These are phyloP conservation scores for Sarcophaga bullata DNA, from an alignment of 1,140 invertebrate genomes.

Conservation along the genomic window DNA sequence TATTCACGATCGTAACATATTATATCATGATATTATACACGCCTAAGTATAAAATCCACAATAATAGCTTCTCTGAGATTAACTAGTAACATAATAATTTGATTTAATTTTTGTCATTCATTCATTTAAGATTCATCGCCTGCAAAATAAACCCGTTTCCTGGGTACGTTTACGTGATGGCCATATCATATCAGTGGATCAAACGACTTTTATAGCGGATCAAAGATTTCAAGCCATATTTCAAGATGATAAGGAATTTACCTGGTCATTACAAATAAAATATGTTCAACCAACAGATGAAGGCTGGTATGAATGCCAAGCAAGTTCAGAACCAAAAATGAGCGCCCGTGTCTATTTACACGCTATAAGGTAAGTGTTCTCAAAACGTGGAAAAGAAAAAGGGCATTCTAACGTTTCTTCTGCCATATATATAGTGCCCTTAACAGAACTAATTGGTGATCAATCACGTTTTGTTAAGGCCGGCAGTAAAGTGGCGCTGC, in stretches of 20 bases:
- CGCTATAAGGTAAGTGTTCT: constrained; percentile 73
- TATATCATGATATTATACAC: no score
- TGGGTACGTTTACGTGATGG: constrained; percentile 88
- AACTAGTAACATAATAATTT: no score
- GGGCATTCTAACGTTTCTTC: no score
- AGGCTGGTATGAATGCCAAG: constrained; percentile 80
- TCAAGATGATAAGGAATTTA: constrained; percentile 79
- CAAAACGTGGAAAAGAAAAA: no score
- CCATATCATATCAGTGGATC: constrained; percentile 90
- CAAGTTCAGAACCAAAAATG: constrained; percentile 76
- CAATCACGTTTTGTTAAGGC: constrained; percentile 71
- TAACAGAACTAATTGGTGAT: constrained; percentile 71
- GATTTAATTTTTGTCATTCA: no score
- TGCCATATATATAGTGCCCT: constrained; percentile 65
- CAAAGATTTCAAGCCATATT: constrained; percentile 85
- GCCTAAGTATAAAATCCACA: no score
- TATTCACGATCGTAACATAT: no score
- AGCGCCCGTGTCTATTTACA: constrained; percentile 75
- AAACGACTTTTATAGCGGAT: constrained; percentile 85
- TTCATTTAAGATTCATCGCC: constrained; percentile 74
- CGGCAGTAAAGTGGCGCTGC: constrained; percentile 70
- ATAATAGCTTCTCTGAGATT: no score
- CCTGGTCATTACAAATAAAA: constrained; percentile 89
- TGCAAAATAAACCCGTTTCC: constrained; percentile 90
- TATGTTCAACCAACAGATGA: constrained; percentile 71